A percentile compares a stretch with the other conserved stretches of the same genome.
Evolutionary conservation across 2,888 invertebrate genomes (phyloP).

Genomic region (Lasioglossum figueresi): DNA sequence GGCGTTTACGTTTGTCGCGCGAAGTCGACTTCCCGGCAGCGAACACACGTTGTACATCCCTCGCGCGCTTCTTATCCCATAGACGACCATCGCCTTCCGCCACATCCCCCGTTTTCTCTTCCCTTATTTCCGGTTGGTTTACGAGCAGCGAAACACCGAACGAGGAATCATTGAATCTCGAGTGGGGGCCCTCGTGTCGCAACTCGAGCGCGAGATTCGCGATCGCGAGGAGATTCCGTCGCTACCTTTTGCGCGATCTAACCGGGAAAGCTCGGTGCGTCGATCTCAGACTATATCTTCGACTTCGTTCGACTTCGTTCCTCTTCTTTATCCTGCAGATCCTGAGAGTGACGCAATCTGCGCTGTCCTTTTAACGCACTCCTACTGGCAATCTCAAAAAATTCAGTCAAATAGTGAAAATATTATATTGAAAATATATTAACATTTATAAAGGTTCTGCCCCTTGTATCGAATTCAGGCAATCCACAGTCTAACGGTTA

Average conservation of each 20-base stretch:
- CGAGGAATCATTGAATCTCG: constrained; percentile 29
- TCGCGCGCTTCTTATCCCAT: constrained; percentile 34
- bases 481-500: no score
- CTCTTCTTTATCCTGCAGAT: not conserved
- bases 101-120: not conserved
- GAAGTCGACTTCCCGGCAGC: constrained; percentile 27
- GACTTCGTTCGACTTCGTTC: not conserved
- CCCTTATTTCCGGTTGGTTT: constrained; percentile 34
- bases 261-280: not conserved
- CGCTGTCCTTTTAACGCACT: no score
- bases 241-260: not conserved
- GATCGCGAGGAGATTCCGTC: not conserved
- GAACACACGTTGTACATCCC: constrained; percentile 21
- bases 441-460: no score
- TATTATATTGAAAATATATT: no score
- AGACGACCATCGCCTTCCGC: not conserved
- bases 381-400: no score
- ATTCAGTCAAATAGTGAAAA: no score
- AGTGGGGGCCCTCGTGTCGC: not conserved
- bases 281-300: not conserved
- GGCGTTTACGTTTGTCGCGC: constrained; percentile 20
- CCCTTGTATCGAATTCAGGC: no score
- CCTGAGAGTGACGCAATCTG: no score
- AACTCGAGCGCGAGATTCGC: not conserved
- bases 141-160: constrained; percentile 28